Conservation (phyloP, 1,140 invertebrate species). For the Calliphora vicina region DNA sequence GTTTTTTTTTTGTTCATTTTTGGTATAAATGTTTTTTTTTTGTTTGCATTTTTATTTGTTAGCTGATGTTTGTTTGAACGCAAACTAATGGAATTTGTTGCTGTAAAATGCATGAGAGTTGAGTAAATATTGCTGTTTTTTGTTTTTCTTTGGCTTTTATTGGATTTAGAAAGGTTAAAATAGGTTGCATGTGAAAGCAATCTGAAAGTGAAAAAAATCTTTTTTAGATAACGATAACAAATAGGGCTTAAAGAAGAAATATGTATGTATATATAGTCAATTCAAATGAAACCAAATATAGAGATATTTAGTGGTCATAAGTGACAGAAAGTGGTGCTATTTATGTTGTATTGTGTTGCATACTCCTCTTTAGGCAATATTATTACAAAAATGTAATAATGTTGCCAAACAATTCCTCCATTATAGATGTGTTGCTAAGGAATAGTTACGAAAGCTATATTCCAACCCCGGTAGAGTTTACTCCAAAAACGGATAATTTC, state of each 20-base stretch:
- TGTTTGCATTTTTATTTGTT: background rate
- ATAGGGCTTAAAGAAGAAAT: constrained; percentile 15
- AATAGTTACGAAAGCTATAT: too few species aligned
- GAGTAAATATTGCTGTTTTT: background rate
- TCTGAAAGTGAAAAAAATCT: constrained; percentile 29
- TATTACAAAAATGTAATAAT: too few species aligned
- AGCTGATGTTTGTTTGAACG: constrained; percentile 7
- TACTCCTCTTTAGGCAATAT: too few species aligned
- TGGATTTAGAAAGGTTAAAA: constrained; percentile 29
- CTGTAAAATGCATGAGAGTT: background rate
- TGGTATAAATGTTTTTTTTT: background rate
- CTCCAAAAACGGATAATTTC: too few species aligned
- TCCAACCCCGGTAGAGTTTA: too few species aligned
- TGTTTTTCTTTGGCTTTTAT: background rate
- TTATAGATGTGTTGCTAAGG: too few species aligned
- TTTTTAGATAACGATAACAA: constrained; percentile 1
- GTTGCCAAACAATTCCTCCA: too few species aligned
- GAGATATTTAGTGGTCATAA: too few species aligned
- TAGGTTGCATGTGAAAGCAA: constrained; percentile 22
- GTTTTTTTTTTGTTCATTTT: background rate
- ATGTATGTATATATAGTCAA: too few species aligned
- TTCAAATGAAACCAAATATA: too few species aligned
- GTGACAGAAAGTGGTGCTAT: too few species aligned
- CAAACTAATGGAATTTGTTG: constrained; percentile 26
- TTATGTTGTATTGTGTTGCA: too few species aligned